Evolutionary conservation across 2,888 invertebrate species (phyloP).

Genomic region (Punctoribates punctum): DNA sequence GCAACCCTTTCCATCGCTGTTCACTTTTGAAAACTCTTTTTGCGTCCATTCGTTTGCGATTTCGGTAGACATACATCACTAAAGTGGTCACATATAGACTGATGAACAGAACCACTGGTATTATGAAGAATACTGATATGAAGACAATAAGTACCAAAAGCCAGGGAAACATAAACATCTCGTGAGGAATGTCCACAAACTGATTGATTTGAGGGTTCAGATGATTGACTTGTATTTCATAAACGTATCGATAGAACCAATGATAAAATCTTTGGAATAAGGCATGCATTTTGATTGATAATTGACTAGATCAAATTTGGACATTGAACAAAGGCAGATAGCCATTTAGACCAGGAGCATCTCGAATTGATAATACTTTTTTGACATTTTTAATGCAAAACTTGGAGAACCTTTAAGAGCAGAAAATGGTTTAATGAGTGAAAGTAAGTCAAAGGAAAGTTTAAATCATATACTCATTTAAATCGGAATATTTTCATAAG

Average conservation of each 20-base stretch:
- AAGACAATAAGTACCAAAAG: background rate
- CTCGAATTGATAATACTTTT: too few relatives aligned
- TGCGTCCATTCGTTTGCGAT: constrained; percentile 55
- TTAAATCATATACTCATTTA: too few relatives aligned
- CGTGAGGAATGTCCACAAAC: background rate
- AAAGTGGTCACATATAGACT: constrained; percentile 75
- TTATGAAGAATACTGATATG: constrained; percentile 60
- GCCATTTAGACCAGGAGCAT: too few relatives aligned
- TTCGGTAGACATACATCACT: constrained; percentile 77
- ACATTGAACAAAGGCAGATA: too few relatives aligned
- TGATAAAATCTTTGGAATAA: constrained; percentile 5
- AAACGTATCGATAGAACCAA: constrained; percentile 4
- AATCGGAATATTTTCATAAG: too few relatives aligned
- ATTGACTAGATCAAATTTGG: background rate
- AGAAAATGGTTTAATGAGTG: too few relatives aligned
- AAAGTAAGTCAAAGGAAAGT: too few relatives aligned
- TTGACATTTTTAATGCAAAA: too few relatives aligned
- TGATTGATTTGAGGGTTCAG: background rate
- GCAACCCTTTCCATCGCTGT: constrained; percentile 61
- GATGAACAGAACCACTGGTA: constrained; percentile 72
- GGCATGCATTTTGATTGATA: background rate
- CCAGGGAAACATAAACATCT: constrained; percentile 22
- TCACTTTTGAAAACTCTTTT: background rate
- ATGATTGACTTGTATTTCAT: background rate
- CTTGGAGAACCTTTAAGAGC: too few relatives aligned